phyloP scores from a whole-genome alignment of 92 coral and sea anemone genomes.

The Isaurus tuberculatus region DNA sequence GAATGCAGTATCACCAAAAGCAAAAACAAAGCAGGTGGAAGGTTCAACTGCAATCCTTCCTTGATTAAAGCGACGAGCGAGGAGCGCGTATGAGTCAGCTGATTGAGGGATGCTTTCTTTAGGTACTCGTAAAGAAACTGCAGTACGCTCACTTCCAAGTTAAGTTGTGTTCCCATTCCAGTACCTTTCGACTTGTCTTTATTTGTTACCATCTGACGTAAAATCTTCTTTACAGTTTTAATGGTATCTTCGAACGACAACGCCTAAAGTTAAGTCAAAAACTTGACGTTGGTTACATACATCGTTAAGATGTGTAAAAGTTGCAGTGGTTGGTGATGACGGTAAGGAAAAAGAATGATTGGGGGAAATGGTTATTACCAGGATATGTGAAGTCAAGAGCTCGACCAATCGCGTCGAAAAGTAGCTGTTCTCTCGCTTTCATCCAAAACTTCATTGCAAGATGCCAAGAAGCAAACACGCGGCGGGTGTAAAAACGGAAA shows the following conservation, averaged over 20 bases:
- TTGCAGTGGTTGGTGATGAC: too few species aligned
- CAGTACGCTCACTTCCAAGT: constrained; percentile 89
- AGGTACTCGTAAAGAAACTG: constrained; percentile 94
- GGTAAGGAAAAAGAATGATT: too few species aligned
- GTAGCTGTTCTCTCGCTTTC: too few species aligned
- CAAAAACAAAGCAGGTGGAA: constrained; percentile 93
- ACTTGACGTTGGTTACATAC: not conserved
- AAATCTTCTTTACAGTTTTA: constrained; percentile 92
- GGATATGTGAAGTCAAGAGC: too few species aligned
- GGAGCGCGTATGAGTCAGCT: constrained; percentile 75
- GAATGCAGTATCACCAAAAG: constrained; percentile 86
- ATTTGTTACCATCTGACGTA: constrained; percentile 86
- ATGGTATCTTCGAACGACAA: constrained; percentile 87
- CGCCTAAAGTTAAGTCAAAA: constrained; percentile 62
- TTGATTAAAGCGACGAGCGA: constrained; percentile 85
- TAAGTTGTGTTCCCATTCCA: constrained; percentile 77
- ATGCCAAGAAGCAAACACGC: too few species aligned
- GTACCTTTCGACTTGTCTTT: constrained; percentile 70
- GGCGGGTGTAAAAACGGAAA: too few species aligned
- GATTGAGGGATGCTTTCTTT: constrained; percentile 77
- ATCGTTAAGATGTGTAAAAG: not conserved
- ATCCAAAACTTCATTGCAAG: too few species aligned
- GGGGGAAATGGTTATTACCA: too few species aligned
- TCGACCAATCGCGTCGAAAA: too few species aligned
- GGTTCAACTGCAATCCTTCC: constrained; percentile 92